Evolutionary conservation across 2,797 vertebrate genomes (phyloP), one percentile per base, ranked within the genome.

Genomic region (Okamejei kenojei): DNA sequence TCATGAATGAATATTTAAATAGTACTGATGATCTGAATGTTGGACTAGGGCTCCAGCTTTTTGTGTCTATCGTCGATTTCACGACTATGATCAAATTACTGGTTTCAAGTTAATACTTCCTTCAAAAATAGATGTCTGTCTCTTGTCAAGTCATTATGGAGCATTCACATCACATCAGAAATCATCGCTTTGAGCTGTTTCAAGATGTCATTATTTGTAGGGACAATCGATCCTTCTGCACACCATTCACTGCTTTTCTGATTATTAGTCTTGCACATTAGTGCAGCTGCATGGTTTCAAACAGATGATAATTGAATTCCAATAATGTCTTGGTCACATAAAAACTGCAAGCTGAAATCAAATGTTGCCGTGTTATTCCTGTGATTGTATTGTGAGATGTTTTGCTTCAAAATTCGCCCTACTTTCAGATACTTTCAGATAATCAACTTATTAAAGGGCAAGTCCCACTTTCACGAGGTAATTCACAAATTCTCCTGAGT

Each of bases 1-100:
- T 68, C 61, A 68, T 35, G 61, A 65, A 88, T 88, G 58, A 86
- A 86, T 86, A 86, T 86, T 86, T 86, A 32, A 86, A n/a, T 0
- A 86, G 26, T 13, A 63, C 13, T 17, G 82, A 86, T 19, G 58
- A 15, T 61, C 82, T 5, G n/a, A 86, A n/a, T 32, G 29, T 86
- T 35, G 26, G 82, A 86, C 45, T 2, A 1, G 45, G 45, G 45
- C 45, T 45, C 45, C 45, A 45, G 45, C 45, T 2, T 45, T 45
- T 45, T 45, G 45, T 45, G 45, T 45, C 45, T 45, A 45, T 45
- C 45, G 1, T 45, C 45, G 1, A 2, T 79, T 38, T 79, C 15
- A 79, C 13, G 19, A 79, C 19, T 35, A 26, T 88, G 65, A 63
- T 35, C 17, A 88, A 88, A 35, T 88, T 19, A 32, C 63, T 88